Evolutionary conservation across 35 echinoderm and acorn worm genomes (phyloP).

Genomic region (Apostichopus parvimensis): DNA sequence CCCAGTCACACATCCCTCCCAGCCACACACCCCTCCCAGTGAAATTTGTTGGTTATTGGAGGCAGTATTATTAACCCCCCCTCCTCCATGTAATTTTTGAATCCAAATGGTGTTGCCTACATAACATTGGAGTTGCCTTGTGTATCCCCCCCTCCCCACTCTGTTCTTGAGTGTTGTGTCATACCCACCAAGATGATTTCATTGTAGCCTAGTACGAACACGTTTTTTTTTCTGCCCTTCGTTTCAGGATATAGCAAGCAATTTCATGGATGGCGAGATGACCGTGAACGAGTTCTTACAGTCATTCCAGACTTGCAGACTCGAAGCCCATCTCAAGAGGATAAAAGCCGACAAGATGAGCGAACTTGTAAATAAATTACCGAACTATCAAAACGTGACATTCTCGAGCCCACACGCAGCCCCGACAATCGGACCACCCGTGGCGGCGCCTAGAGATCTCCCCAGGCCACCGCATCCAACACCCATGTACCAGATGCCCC

Average conservation of each 20-base stretch:
- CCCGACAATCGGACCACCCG: not conserved
- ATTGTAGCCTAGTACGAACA: not conserved
- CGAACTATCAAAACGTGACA: not conserved
- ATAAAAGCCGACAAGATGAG: slow-evolving; percentile 94
- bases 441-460: slow-evolving; percentile 7
- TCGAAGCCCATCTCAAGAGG: slow-evolving; percentile 66
- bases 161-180: too few species aligned
- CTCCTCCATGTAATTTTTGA: too few species aligned
- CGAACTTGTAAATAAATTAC: slow-evolving; percentile 55
- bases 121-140: too few species aligned
- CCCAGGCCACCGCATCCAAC: not conserved
- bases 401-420: not conserved
- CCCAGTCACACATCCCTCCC: too few species aligned
- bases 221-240: slow-evolving; percentile 4
- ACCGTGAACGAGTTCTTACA: slow-evolving; percentile 73
- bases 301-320: slow-evolving; percentile 66
- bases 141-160: too few species aligned
- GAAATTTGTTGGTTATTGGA: too few species aligned
- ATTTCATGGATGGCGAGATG: slow-evolving; percentile 79
- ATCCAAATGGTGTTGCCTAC: too few species aligned
- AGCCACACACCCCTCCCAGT: too few species aligned
- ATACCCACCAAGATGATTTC: not conserved
- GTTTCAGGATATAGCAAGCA: slow-evolving; percentile 79
- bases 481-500: not conserved
- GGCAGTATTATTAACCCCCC: too few species aligned